These are phyloP conservation scores for Trissolcus brochymenae DNA, from an alignment of 2,888 invertebrate genomes.

Conservation along the genomic window DNA sequence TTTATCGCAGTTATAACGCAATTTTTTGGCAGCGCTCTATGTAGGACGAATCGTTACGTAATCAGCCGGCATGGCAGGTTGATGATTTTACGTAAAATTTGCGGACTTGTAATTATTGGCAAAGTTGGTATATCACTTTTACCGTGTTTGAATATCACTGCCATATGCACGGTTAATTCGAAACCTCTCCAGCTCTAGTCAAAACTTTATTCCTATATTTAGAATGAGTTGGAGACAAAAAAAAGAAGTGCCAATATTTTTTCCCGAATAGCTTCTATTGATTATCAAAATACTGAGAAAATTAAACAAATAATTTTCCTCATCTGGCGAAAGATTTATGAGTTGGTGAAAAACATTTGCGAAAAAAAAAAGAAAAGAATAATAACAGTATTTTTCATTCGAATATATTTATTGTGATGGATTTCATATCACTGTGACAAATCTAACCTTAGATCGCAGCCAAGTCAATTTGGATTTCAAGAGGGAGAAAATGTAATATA, in stretches of 20 bases:
- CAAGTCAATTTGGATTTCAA: constrained; percentile 20
- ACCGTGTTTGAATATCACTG: constrained; percentile 15
- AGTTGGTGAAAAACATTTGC: constrained; percentile 13
- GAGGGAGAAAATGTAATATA: constrained; percentile 18
- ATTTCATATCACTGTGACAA: constrained; percentile 20
- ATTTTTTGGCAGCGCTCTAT: constrained; percentile 48
- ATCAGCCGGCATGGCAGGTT: constrained; percentile 16
- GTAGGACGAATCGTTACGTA: constrained; percentile 37
- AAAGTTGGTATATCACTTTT: neutral
- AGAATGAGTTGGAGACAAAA: no score
- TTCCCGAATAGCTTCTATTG: neutral
- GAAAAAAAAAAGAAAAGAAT: constrained; percentile 17
- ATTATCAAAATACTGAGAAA: constrained; percentile 3
- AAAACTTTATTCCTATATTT: no score
- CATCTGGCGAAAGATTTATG: constrained; percentile 16
- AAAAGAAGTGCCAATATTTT: neutral
- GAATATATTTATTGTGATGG: constrained; percentile 23
- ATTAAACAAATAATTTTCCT: constrained; percentile 7
- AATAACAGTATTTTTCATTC: neutral
- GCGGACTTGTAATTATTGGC: constrained; percentile 17
- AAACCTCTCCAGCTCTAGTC: neutral
- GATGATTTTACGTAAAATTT: constrained; percentile 23
- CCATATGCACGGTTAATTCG: constrained; percentile 7
- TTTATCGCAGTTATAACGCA: constrained; percentile 47
- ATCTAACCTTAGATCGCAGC: constrained; percentile 28